Percentiles rank a stretch among this genome's conserved stretches.
phyloP scores from a whole-genome alignment of 2,113 vertebrate species.

The Misgurnus mizolepis region DNA sequence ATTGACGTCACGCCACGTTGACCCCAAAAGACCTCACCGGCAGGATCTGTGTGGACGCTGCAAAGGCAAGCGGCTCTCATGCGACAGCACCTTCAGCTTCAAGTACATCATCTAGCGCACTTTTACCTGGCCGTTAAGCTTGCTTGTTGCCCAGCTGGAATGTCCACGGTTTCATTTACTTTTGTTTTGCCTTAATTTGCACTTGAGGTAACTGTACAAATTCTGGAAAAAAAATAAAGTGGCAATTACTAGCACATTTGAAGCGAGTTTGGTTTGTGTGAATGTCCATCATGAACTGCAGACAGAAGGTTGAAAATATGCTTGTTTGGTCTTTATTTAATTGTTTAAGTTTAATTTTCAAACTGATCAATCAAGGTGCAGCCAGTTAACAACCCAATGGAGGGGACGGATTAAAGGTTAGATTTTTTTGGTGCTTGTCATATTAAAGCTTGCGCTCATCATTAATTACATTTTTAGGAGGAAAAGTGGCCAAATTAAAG shows the following conservation, averaged over 20 bases:
- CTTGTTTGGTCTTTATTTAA: too few species aligned
- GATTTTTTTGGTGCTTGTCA: too few species aligned
- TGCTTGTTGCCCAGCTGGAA: slow-evolving; percentile 2
- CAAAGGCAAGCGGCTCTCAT: slow-evolving; percentile 94
- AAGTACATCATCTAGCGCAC: slow-evolving; percentile 90
- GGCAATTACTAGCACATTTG: slow-evolving; percentile 60
- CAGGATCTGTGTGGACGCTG: slow-evolving; percentile 96
- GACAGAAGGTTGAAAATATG: too few species aligned
- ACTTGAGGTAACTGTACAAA: slow-evolving; percentile 27
- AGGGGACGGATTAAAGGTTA: too few species aligned
- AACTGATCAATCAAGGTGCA: too few species aligned
- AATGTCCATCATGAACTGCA: too few species aligned
- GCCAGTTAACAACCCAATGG: too few species aligned
- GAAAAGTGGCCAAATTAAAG: too few species aligned
- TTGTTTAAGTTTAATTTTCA: too few species aligned
- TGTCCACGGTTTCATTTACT: slow-evolving; percentile 51
- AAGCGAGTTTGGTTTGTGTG: background rate
- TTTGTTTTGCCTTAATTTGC: slow-evolving; percentile 63
- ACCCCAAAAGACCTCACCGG: slow-evolving; percentile 93
- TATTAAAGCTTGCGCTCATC: too few species aligned
- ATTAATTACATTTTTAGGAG: too few species aligned
- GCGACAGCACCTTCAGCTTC: slow-evolving; percentile 97
- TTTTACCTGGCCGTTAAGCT: background rate
- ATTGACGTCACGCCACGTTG: slow-evolving; percentile 87
- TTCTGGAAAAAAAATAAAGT: slow-evolving; percentile 61